These are phyloP conservation scores for Danaus plexippus DNA, from an alignment of 1,140 invertebrate species.

Conservation along the genomic window DNA sequence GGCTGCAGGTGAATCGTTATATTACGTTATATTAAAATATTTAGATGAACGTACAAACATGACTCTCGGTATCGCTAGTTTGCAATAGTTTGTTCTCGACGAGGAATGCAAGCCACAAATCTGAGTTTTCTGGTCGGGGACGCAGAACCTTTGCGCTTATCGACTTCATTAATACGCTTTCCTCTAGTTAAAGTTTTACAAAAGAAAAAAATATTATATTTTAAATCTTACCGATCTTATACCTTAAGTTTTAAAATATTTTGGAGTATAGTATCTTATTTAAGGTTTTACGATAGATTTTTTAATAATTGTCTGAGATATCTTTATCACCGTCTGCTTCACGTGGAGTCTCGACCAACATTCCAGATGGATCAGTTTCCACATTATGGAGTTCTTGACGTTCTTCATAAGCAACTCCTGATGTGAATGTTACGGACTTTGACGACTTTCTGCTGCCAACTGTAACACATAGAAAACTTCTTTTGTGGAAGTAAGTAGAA, in stretches of 20 bases:
- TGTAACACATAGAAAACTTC: conserved; percentile 8
- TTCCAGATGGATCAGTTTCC: conserved; percentile 25
- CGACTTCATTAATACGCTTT: conserved; percentile 26
- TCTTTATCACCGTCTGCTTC: conserved; percentile 23
- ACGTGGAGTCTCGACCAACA: conserved; percentile 30
- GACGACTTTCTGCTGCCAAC: conserved; percentile 46
- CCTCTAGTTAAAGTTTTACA: conserved; percentile 6
- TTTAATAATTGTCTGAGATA: too few relatives aligned
- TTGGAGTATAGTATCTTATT: too few relatives aligned
- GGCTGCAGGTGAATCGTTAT: too few relatives aligned
- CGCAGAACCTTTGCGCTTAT: conserved; percentile 31
- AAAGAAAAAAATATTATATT: too few relatives aligned
- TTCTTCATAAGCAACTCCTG: conserved; percentile 3
- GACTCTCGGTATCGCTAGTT: conserved; percentile 28
- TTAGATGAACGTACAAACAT: conserved; percentile 5
- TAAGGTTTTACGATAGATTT: too few relatives aligned
- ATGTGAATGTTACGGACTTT: conserved; percentile 55
- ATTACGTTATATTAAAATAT: too few relatives aligned
- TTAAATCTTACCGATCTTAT: too few relatives aligned
- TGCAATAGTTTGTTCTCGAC: conserved; percentile 43
- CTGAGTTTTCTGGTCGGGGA: conserved; percentile 33
- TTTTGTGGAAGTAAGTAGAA: too few relatives aligned
- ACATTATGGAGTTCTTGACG: conserved; percentile 23
- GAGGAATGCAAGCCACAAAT: conserved; percentile 56
- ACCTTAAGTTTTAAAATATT: too few relatives aligned